These are phyloP conservation scores for Astropecten irregularis DNA, from an alignment of 53 echinoderm and acorn worm species.

Conservation along the genomic window DNA sequence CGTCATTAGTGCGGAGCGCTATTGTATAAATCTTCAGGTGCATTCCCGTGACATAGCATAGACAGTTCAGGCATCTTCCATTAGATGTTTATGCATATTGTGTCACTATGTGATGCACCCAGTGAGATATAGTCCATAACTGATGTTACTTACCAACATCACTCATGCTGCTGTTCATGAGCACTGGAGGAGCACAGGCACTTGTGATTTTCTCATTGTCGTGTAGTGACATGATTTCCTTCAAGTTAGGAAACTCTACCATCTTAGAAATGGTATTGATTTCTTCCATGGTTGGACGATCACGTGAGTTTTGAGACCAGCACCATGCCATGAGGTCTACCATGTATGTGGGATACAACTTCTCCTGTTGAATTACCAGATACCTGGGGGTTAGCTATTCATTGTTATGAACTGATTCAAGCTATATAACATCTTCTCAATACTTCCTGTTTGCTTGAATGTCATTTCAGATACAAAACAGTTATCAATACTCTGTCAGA, in stretches of 20 bases:
- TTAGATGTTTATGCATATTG: no score
- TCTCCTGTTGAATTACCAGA: constrained; percentile 66
- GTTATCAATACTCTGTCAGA: no score
- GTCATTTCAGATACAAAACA: no score
- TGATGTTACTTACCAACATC: no score
- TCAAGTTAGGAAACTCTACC: constrained; percentile 83
- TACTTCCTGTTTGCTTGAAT: no score
- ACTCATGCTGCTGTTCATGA: constrained; percentile 19
- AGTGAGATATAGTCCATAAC: no score
- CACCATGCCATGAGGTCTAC: constrained; percentile 96
- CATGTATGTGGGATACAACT: constrained; percentile 90
- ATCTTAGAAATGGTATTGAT: constrained; percentile 74
- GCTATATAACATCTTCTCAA: not conserved
- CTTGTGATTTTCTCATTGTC: constrained; percentile 63
- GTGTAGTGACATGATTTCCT: constrained; percentile 84
- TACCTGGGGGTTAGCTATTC: not conserved
- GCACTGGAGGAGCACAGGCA: constrained; percentile 59
- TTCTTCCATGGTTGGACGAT: constrained; percentile 85
- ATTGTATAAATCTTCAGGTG: no score
- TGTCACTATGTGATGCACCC: no score
- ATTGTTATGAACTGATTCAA: not conserved
- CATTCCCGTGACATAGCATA: no score
- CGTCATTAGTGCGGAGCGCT: no score
- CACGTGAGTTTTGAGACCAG: constrained; percentile 86
- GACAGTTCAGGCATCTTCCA: no score